These are phyloP conservation scores for Probosciger aterrimus DNA, from an alignment of 2,113 vertebrate genomes.

Conservation along the genomic window DNA sequence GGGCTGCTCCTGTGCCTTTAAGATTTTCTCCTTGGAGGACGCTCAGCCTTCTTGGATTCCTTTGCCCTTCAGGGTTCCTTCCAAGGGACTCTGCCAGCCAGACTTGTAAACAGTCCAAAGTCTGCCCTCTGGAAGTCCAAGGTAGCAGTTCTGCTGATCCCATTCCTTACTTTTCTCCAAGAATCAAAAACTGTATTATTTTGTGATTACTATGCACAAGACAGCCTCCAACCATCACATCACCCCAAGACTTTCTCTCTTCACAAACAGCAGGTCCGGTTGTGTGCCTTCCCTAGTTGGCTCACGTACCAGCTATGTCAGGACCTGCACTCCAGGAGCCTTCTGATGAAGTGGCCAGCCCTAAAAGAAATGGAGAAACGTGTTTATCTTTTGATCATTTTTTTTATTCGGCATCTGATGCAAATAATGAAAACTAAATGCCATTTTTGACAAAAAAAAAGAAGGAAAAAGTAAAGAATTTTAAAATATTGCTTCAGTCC, in stretches of 20 bases:
- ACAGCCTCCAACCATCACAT: too few relatives aligned
- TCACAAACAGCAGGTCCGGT: neutral
- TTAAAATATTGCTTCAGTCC: neutral
- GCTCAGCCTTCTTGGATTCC: neutral
- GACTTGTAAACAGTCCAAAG: neutral
- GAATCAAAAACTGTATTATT: neutral
- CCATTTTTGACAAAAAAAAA: neutral
- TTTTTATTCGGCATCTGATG: neutral
- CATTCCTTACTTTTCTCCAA: neutral
- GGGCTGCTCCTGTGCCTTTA: neutral
- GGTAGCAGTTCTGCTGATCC: neutral
- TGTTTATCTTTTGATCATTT: neutral
- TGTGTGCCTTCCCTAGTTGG: fast-evolving
- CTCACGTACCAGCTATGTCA: neutral
- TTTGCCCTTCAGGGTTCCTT: neutral
- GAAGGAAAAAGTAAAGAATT: neutral
- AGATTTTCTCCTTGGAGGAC: neutral
- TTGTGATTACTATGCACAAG: neutral
- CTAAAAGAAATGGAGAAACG: neutral
- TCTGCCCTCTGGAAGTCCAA: neutral
- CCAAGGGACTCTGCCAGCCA: neutral
- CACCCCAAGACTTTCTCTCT: neutral
- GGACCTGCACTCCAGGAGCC: neutral
- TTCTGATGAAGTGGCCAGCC: neutral
- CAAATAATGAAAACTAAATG: neutral